phyloP scores from a whole-genome alignment of 2,888 invertebrate genomes.

The Rhingia campestris region DNA sequence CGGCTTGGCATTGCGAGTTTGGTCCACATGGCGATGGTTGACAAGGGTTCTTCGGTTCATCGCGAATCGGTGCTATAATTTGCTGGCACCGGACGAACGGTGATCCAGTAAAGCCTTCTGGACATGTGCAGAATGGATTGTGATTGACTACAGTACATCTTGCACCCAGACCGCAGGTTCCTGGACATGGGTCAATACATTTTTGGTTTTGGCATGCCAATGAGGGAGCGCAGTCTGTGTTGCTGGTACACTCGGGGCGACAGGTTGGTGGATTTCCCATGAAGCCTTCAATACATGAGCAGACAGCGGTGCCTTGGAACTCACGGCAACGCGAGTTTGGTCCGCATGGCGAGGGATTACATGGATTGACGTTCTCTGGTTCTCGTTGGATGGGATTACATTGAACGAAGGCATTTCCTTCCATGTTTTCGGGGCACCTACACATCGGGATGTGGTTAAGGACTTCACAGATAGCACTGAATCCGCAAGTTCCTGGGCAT shows the following conservation, averaged over 20 bases:
- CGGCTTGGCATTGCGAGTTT: constrained; percentile 84
- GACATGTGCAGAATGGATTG: constrained; percentile 91
- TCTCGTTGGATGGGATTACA: constrained; percentile 80
- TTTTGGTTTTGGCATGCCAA: constrained; percentile 91
- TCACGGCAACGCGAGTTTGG: constrained; percentile 89
- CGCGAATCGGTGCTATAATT: constrained; percentile 78
- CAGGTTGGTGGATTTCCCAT: constrained; percentile 90
- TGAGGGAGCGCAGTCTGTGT: constrained; percentile 89
- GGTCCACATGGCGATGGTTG: constrained; percentile 84
- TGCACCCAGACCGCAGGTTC: constrained; percentile 89
- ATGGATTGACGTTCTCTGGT: constrained; percentile 85
- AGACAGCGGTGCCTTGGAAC: constrained; percentile 85
- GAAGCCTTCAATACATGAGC: constrained; percentile 89
- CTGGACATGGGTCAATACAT: constrained; percentile 91
- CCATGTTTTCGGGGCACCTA: constrained; percentile 87
- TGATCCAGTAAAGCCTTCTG: constrained; percentile 88
- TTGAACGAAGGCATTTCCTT: constrained; percentile 88
- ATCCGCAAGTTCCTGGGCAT: constrained; percentile 90
- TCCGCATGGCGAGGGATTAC: constrained; percentile 89
- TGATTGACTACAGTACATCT: constrained; percentile 90
- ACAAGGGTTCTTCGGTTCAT: constrained; percentile 81
- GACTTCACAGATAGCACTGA: constrained; percentile 89
- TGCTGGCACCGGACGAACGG: constrained; percentile 88
- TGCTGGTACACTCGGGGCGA: constrained; percentile 90
- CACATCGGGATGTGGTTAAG: constrained; percentile 91